These are phyloP conservation scores for Gambusia holbrooki DNA, from an alignment of 2,113 vertebrate genomes.

Conservation along the genomic window DNA sequence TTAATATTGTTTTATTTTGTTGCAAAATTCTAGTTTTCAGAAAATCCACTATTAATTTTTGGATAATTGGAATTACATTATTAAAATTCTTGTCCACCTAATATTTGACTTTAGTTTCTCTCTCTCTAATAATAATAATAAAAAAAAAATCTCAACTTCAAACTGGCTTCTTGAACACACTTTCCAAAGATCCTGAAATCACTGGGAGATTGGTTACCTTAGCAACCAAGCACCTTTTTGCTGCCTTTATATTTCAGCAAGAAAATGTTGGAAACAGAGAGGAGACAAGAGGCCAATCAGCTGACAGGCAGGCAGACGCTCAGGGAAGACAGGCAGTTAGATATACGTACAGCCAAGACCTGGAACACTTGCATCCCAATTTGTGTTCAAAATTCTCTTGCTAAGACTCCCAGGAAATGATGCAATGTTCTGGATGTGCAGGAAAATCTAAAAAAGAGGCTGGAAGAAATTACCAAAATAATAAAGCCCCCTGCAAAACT, in stretches of 20 bases:
- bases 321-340: conserved; percentile 28
- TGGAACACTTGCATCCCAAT: conserved; percentile 45
- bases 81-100: conserved; percentile 15
- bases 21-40: not conserved
- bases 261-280: conserved; percentile 50
- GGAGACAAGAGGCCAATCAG: conserved; percentile 21
- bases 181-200: conserved; percentile 41
- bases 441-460: conserved; percentile 14
- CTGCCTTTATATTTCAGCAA: conserved; percentile 42
- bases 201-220: conserved; percentile 63
- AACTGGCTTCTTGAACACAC: conserved; percentile 41
- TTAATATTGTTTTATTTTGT: no score
- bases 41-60: not conserved
- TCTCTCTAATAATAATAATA: not conserved
- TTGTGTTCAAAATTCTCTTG: conserved; percentile 27
- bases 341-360: conserved; percentile 23
- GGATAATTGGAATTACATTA: not conserved
- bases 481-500: not conserved
- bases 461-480: conserved; percentile 6
- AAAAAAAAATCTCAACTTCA: conserved; percentile 34
- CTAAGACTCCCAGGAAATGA: conserved; percentile 26
- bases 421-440: conserved; percentile 14
- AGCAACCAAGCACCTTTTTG: conserved; percentile 63
- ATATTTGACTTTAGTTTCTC: conserved; percentile 1
- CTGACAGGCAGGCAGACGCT: conserved; percentile 36